Percentiles rank a stretch among this genome's conserved stretches.
Conservation (phyloP, 2,888 invertebrate genomes). For the Oxycera nigricornis region DNA sequence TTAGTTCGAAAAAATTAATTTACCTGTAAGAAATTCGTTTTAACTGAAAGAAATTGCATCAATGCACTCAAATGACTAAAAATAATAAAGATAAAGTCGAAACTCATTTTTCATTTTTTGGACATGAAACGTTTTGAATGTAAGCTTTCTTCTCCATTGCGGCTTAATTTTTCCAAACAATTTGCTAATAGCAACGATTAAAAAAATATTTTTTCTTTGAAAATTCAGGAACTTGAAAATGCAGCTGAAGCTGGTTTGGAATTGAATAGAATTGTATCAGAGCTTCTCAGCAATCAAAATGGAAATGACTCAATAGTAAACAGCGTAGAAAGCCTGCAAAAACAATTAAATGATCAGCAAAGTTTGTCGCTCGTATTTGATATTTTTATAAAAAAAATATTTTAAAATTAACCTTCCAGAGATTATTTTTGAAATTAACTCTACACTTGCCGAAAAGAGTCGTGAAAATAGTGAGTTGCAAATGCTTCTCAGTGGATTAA, state of each 20-base stretch:
- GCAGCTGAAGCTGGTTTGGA: slow-evolving; percentile 83
- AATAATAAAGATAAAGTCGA: too few species aligned
- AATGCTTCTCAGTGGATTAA: slow-evolving; percentile 57
- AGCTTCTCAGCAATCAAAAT: slow-evolving; percentile 72
- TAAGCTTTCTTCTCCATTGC: too few species aligned
- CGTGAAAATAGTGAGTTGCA: slow-evolving; percentile 66
- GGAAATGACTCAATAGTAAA: slow-evolving; percentile 69
- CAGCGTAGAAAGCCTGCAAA: slow-evolving; percentile 72
- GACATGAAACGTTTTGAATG: too few species aligned
- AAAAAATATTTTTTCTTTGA: too few species aligned
- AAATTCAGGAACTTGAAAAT: slow-evolving; percentile 78
- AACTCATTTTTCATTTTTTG: too few species aligned
- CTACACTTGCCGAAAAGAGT: slow-evolving; percentile 64
- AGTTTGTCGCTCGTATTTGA: slow-evolving; percentile 52
- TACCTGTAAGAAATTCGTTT: too few species aligned
- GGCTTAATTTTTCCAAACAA: too few species aligned
- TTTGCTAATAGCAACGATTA: too few species aligned
- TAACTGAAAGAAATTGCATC: too few species aligned
- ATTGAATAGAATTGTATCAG: slow-evolving; percentile 71
- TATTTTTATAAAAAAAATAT: not conserved
- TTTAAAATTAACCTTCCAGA: slow-evolving; percentile 47
- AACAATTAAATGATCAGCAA: slow-evolving; percentile 71
- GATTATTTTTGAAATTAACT: slow-evolving; percentile 64
- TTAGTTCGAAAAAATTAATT: too few species aligned
- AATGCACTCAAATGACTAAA: too few species aligned